These are phyloP conservation scores for Drosophila bocqueti DNA, from an alignment of 1,140 invertebrate species.

Conservation along the genomic window DNA sequence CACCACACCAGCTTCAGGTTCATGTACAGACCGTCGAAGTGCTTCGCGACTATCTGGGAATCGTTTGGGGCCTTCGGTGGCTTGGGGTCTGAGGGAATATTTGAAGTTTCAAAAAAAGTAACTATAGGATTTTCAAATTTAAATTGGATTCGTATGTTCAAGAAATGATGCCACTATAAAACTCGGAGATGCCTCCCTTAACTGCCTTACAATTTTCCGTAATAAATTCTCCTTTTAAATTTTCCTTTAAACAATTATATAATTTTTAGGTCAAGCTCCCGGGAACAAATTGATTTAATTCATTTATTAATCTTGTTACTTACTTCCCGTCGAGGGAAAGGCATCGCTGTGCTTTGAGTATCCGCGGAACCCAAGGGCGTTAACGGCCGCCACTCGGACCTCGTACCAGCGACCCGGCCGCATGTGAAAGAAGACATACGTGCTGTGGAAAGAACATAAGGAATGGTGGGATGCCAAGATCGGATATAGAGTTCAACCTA, in stretches of 20 bases:
- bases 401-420: conserved; percentile 91
- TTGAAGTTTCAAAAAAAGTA: not conserved
- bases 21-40: conserved; percentile 87
- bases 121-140: not conserved
- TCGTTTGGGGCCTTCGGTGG: conserved; percentile 88
- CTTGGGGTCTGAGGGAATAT: conserved; percentile 86
- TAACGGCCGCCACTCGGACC: conserved; percentile 90
- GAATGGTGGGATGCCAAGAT: not conserved
- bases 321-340: conserved; percentile 87
- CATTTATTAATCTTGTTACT: conserved; percentile 36
- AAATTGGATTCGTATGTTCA: not conserved
- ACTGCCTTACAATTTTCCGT: not conserved
- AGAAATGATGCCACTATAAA: not conserved
- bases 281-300: not conserved
- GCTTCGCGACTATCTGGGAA: conserved; percentile 86
- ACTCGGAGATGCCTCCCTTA: not conserved
- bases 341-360: conserved; percentile 88
- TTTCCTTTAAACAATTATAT: not conserved
- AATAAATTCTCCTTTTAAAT: not conserved
- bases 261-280: not conserved
- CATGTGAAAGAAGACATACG: conserved; percentile 87
- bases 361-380: conserved; percentile 89
- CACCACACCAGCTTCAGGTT: conserved; percentile 87
- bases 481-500: conserved; percentile 26
- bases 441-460: conserved; percentile 49